Conservation (phyloP, 2,888 invertebrate genomes). For the Megamerina dolium region DNA sequence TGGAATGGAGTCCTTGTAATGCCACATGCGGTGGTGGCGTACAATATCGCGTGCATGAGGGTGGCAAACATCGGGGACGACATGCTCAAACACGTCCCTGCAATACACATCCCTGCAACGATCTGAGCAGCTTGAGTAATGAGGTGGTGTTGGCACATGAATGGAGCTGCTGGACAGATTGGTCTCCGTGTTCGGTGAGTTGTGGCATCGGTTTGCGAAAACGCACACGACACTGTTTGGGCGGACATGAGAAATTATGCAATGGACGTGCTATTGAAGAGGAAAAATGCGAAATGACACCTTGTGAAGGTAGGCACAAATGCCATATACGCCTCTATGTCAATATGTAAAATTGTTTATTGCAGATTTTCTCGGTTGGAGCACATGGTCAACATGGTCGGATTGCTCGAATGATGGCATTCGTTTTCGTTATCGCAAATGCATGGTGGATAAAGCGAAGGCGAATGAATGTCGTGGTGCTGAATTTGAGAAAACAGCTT, state of each 20-base stretch:
- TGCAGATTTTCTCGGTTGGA: slow-evolving; percentile 65
- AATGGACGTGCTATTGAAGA: slow-evolving; percentile 60
- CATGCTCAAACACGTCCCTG: slow-evolving; percentile 61
- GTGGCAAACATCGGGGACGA: slow-evolving; percentile 41
- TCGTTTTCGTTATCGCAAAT: slow-evolving; percentile 64
- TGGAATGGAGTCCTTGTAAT: slow-evolving; percentile 61
- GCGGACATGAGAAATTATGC: slow-evolving; percentile 52
- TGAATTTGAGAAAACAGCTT: slow-evolving; percentile 62
- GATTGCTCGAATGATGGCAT: slow-evolving; percentile 60
- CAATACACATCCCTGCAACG: slow-evolving; percentile 67
- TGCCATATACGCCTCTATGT: too few relatives aligned
- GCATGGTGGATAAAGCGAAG: slow-evolving; percentile 53
- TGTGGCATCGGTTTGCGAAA: slow-evolving; percentile 66
- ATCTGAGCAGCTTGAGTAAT: slow-evolving; percentile 27
- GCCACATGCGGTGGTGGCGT: slow-evolving; percentile 64
- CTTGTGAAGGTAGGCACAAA: slow-evolving; percentile 59
- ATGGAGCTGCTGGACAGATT: slow-evolving; percentile 85
- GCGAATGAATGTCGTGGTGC: slow-evolving; percentile 64
- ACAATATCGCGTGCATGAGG: slow-evolving; percentile 56
- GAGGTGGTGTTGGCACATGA: slow-evolving; percentile 44
- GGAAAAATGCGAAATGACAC: slow-evolving; percentile 63
- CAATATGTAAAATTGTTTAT: slow-evolving; percentile 28
- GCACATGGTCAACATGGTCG: slow-evolving; percentile 69
- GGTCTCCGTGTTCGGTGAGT: slow-evolving; percentile 70
- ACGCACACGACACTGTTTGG: slow-evolving; percentile 63